Evolutionary conservation across 2,797 vertebrate species (phyloP).

Genomic region (Phaenicophaeus curvirostris): DNA sequence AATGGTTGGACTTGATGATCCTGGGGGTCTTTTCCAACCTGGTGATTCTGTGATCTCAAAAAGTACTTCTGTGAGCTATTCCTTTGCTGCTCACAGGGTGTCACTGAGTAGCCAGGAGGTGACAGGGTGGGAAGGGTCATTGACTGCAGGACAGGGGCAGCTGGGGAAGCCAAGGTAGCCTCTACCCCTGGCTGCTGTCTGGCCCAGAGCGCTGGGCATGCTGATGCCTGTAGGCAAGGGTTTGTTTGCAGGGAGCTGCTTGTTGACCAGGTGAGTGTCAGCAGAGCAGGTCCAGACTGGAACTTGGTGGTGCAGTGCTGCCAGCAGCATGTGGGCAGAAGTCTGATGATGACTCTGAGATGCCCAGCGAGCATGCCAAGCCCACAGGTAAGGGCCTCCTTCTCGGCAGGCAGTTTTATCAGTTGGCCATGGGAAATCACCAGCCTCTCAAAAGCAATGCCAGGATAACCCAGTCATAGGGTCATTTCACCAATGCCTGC

Average conservation of each 20-base stretch:
- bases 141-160: background rate
- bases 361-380: rapidly evolving
- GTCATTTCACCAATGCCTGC: rapidly evolving
- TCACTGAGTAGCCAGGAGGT: background rate
- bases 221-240: rapidly evolving
- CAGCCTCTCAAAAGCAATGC: background rate
- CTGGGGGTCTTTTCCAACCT: no score
- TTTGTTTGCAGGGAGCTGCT: background rate
- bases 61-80: background rate
- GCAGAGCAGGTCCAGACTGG: background rate
- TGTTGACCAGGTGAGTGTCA: background rate
- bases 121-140: background rate
- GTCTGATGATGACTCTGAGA: background rate
- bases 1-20: no score
- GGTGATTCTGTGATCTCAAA: no score
- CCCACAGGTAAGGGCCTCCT: background rate
- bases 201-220: background rate
- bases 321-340: background rate
- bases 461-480: background rate
- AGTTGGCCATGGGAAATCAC: background rate
- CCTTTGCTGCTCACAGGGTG: background rate
- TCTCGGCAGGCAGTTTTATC: background rate
- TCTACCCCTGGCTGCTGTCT: background rate
- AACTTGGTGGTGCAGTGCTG: rapidly evolving
- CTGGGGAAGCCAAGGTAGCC: background rate